Evolutionary conservation across 2,797 vertebrate genomes (phyloP).

Genomic region (Tragopan temminckii): DNA sequence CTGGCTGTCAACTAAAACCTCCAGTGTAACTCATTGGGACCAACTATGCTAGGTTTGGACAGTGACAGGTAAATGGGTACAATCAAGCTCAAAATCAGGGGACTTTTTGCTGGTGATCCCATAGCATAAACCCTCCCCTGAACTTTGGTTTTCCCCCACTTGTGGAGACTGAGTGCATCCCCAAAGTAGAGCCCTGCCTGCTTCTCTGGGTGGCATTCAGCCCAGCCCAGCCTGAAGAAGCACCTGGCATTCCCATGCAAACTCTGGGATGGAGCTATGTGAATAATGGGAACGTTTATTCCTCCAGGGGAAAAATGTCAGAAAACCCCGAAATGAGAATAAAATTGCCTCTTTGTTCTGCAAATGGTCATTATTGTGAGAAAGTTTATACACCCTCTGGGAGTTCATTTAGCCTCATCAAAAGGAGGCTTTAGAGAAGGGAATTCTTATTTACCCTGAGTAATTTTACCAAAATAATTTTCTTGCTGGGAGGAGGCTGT

Average conservation of each 20-base stretch:
- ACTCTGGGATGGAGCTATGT: not conserved
- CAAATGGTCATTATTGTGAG: constrained; percentile 52
- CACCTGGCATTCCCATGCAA: not conserved
- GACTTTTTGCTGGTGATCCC: not conserved
- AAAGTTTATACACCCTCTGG: constrained; percentile 59
- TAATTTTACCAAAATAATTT: constrained; percentile 1
- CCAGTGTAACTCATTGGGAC: not conserved
- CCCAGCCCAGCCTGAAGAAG: not conserved
- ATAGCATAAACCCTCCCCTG: not conserved
- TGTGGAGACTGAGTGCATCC: not conserved
- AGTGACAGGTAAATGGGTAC: not conserved
- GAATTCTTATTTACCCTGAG: constrained; percentile 32
- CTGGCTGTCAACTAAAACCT: too few species aligned
- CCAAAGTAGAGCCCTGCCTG: rapidly evolving
- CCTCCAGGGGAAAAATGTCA: constrained; percentile 19
- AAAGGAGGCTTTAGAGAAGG: constrained; percentile 29
- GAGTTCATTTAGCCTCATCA: constrained; percentile 51
- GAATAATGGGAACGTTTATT: constrained; percentile 57
- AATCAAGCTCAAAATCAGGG: not conserved
- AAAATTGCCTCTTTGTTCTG: constrained; percentile 64
- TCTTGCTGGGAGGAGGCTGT: not conserved
- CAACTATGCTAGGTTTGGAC: not conserved
- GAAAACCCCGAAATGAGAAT: constrained; percentile 43
- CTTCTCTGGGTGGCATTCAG: not conserved
- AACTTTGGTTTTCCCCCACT: not conserved